These are phyloP conservation scores for Argentina silus DNA, from an alignment of 2,797 vertebrate genomes.

Conservation along the genomic window DNA sequence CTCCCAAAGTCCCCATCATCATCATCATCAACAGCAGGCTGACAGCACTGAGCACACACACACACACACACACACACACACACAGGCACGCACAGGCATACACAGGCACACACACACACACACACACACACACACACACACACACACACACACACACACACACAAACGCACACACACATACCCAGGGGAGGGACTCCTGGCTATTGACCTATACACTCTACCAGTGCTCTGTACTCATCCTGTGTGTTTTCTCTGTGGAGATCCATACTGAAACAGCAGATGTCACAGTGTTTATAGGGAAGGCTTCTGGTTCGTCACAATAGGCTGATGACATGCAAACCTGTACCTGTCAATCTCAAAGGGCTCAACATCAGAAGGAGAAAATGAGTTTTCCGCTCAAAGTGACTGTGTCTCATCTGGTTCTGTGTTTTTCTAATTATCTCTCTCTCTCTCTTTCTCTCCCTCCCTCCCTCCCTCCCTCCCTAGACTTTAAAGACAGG, in stretches of 20 bases:
- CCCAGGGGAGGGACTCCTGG: background rate
- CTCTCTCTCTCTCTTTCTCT: background rate
- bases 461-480: background rate
- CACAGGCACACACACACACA: constrained; percentile 40
- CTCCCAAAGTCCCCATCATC: constrained; percentile 58
- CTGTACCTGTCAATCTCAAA: no score
- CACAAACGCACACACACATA: constrained; percentile 14
- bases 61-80: constrained; percentile 3
- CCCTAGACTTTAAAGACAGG: constrained; percentile 94
- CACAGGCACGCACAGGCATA: constrained; percentile 18
- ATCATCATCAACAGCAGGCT: constrained; percentile 53
- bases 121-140: constrained; percentile 3
- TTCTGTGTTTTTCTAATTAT: background rate
- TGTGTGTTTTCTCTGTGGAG: no score
- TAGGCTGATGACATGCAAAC: no score
- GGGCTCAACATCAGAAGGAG: no score
- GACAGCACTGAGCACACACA: constrained; percentile 49
- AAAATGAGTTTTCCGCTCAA: no score
- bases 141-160: constrained; percentile 9
- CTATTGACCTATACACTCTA: constrained; percentile 7
- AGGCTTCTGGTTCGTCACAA: no score
- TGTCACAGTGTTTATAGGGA: no score
- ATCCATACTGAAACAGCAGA: no score
- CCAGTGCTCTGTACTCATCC: background rate
- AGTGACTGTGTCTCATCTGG: no score